Conservation (phyloP, 2,888 invertebrate genomes). For the Drosophila kanekoi region DNA sequence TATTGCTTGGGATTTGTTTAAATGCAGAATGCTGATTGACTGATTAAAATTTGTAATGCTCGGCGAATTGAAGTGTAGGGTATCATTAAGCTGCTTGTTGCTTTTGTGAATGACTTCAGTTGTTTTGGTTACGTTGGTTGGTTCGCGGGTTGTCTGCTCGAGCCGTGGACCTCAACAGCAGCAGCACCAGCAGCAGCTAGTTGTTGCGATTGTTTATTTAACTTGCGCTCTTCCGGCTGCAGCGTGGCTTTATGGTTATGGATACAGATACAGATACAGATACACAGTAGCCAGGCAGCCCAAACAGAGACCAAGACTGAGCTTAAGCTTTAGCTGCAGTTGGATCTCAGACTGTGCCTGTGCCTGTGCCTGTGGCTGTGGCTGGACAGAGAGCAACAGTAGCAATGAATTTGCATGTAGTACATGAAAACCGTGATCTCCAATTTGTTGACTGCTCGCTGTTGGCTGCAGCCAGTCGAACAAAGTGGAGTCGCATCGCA, state of each 20-base stretch:
- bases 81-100: slow-evolving; percentile 30
- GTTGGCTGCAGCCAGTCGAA: slow-evolving; percentile 38
- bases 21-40: background rate
- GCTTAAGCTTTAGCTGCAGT: background rate
- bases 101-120: slow-evolving; percentile 70
- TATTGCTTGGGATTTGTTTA: no score
- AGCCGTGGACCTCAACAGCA: slow-evolving; percentile 6
- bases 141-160: slow-evolving; percentile 18
- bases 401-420: slow-evolving; percentile 85
- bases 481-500: slow-evolving; percentile 33
- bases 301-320: slow-evolving; percentile 23
- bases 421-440: slow-evolving; percentile 85
- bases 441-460: slow-evolving; percentile 82
- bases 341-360: background rate
- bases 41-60: background rate
- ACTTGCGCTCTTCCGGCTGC: slow-evolving; percentile 68
- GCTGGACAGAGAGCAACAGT: slow-evolving; percentile 76
- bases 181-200: slow-evolving; percentile 14
- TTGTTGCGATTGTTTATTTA: slow-evolving; percentile 72
- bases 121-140: slow-evolving; percentile 25
- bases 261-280: slow-evolving; percentile 58
- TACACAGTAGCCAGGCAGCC: slow-evolving; percentile 55
- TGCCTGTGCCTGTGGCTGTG: slow-evolving; percentile 25
- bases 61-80: slow-evolving; percentile 38
- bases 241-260: slow-evolving; percentile 71